Evolutionary conservation across 1,140 invertebrate species (phyloP).

Genomic region (Vanessa tameamea): DNA sequence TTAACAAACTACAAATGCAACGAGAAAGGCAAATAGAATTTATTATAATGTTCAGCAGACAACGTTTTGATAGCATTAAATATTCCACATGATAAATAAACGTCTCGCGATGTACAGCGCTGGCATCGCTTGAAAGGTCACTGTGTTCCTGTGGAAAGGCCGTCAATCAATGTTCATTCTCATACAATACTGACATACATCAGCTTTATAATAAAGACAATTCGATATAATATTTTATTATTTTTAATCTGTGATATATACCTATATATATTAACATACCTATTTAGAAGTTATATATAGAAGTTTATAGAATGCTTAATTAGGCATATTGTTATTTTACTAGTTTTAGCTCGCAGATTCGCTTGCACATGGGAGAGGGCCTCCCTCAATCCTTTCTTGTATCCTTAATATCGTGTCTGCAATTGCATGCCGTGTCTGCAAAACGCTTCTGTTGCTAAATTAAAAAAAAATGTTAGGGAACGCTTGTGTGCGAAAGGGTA

Average conservation of each 20-base stretch:
- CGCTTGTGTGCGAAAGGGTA: no score
- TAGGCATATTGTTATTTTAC: no score
- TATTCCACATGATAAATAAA: neutral
- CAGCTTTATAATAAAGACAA: neutral
- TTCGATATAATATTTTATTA: neutral
- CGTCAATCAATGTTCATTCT: constrained; percentile 14
- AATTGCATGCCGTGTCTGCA: no score
- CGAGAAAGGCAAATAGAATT: neutral
- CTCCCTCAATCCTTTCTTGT: no score
- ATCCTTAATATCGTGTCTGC: no score
- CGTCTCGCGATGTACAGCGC: neutral
- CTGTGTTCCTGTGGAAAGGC: constrained; percentile 4
- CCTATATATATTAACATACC: no score
- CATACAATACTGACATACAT: constrained; percentile 5
- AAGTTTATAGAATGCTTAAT: no score
- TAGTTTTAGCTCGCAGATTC: no score
- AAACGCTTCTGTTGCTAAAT: no score
- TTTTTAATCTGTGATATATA: constrained; percentile 7
- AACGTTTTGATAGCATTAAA: neutral
- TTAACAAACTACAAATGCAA: neutral
- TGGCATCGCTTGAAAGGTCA: constrained; percentile 23
- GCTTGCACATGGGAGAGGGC: no score
- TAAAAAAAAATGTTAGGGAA: no score
- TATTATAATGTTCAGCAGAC: neutral
- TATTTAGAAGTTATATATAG: no score